Base-by-base conservation (phyloP, 2,797 vertebrate genomes). In the Sebastes trivittatus region DNA sequence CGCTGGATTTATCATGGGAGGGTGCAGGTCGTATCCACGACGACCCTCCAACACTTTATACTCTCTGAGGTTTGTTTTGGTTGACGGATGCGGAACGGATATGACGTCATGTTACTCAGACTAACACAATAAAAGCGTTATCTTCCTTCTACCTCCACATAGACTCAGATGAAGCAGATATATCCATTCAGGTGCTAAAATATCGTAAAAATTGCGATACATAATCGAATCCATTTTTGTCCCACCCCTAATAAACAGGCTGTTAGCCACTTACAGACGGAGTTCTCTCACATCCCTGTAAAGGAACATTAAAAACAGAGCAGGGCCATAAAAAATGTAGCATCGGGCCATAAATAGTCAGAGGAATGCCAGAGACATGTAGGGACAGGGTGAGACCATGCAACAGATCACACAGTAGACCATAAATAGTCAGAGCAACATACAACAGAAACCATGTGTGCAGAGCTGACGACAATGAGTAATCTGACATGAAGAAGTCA, bases 291-390 rank as follows among this genome's bases (percentile, higher is more conserved):
- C 1, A 0, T 52, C n/a, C 49, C 29, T 20, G 46, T 77, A 22
- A 55, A 66, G 59, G n/a, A 77, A 30, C 60, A 27, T 68, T 68
- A 27, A 75, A 77, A 60, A 46, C 55, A 4, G 75, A 64, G 32
- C 52, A 29, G 4, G 62, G 58, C 42, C 42, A n/a, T 82, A 80
- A 78, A 89, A 70, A 46, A 9, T 56, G 59, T 36, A 16, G 25
- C 7, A 22, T 63, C 23, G 2, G 61, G 23, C 82, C 87, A 74
- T 83, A 80, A 83, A 89, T 62, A 83, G 80, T 11, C 78, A 13
- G 87, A 89, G 67, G 82, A 83, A 85, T 81, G 64, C 34, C 59
- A 38, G 68, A 89, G 69, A 84, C 86, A 7, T 55, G 91, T 22
- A 36, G 81, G 23, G 83, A 83, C 86, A 78, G 38, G 75, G 66